These are phyloP conservation scores for Spatula clypeata DNA, from an alignment of 2,797 vertebrate species.

Conservation along the genomic window DNA sequence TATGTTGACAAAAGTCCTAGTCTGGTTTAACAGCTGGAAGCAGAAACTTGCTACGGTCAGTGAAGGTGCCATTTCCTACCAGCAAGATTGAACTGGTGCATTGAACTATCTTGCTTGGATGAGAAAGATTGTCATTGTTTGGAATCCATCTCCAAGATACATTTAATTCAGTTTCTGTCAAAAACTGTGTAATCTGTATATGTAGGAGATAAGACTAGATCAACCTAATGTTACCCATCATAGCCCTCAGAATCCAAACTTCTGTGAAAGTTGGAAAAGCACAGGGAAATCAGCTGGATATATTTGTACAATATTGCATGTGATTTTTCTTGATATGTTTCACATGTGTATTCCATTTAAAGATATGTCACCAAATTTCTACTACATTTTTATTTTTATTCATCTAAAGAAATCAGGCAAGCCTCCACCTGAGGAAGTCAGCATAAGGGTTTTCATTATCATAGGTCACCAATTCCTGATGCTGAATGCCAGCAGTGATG, in stretches of 20 bases:
- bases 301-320: background rate
- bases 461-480: background rate
- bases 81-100: background rate
- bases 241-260: background rate
- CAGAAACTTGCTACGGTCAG: background rate
- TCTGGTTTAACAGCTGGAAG: background rate
- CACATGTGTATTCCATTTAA: accelerated
- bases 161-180: background rate
- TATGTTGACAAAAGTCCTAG: background rate
- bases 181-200: background rate
- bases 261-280: background rate
- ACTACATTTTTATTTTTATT: background rate
- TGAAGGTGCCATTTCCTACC: background rate
- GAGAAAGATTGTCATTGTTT: background rate
- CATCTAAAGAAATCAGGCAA: background rate
- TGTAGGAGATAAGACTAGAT: background rate
- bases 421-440: background rate
- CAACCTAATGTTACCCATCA: background rate
- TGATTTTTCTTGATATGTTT: background rate
- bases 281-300: background rate
- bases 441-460: background rate
- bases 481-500: background rate
- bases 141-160: background rate
- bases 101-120: background rate
- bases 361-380: background rate